Percentiles rank a stretch among this genome's conserved stretches.
Evolutionary conservation across 2,888 invertebrate species (phyloP).

Genomic region (Rotaria magnacalcarata): DNA sequence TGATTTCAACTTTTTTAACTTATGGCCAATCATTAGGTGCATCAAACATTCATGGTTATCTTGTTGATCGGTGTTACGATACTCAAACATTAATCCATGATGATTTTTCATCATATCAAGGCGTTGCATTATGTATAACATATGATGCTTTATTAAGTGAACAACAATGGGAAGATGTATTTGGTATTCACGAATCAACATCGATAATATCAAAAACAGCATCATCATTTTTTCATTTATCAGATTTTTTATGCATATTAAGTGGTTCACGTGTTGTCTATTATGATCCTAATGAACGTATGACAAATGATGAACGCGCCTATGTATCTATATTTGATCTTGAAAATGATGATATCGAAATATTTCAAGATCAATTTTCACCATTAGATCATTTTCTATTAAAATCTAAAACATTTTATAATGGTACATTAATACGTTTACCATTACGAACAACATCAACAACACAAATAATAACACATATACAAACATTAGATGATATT

Average conservation of each 20-base stretch:
- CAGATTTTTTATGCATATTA: conserved; percentile 45
- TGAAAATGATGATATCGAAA: conserved; percentile 43
- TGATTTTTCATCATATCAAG: conserved; percentile 32
- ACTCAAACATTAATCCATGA: conserved; percentile 17
- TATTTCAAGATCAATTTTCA: conserved; percentile 46
- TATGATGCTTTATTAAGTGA: conserved; percentile 43
- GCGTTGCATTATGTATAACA: conserved; percentile 44
- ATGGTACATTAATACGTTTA: conserved; percentile 46
- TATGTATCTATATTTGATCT: conserved; percentile 46
- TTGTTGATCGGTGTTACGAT: conserved; percentile 7
- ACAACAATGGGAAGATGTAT: conserved; percentile 46
- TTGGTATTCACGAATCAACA: conserved; percentile 41
- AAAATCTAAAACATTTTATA: conserved; percentile 38
- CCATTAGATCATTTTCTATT: conserved; percentile 45
- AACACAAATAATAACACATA: not conserved
- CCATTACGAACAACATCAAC: conserved; percentile 38
- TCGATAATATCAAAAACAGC: not conserved
- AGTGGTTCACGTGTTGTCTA: conserved; percentile 46
- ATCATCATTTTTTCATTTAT: conserved; percentile 9
- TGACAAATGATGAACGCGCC: conserved; percentile 40
- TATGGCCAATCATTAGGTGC: conserved; percentile 12
- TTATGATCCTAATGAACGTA: conserved; percentile 45
- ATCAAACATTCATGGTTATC: conserved; percentile 1
- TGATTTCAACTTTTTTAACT: not conserved
- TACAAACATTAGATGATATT: conserved; percentile 16